phyloP scores from a whole-genome alignment of 92 coral and sea anemone genomes.

The Phenganax subtilis region DNA sequence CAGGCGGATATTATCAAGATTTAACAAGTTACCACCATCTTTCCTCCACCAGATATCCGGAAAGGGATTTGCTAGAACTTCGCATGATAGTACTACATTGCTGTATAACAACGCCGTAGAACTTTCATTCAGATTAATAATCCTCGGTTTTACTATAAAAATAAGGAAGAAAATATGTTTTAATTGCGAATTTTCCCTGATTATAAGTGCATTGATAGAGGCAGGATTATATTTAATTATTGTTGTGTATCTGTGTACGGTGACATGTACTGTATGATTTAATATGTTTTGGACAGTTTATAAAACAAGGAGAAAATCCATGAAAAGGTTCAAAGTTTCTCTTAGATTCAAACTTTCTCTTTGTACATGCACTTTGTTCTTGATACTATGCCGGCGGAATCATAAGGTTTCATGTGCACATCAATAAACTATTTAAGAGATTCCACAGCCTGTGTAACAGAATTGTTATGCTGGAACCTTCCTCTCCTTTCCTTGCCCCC shows the following conservation, averaged over 20 bases:
- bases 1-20: neutral
- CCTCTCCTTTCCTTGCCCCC: too few relatives aligned
- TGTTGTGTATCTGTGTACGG: neutral
- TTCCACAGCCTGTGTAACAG: too few relatives aligned
- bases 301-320: too few relatives aligned
- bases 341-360: too few relatives aligned
- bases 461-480: too few relatives aligned
- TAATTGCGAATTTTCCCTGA: neutral
- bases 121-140: neutral
- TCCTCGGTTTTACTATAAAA: conserved; percentile 33
- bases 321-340: too few relatives aligned
- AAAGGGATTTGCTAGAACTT: conserved; percentile 43
- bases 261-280: too few relatives aligned
- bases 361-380: too few relatives aligned
- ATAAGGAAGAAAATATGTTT: neutral
- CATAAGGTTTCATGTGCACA: too few relatives aligned
- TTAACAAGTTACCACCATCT: neutral
- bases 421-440: too few relatives aligned
- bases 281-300: too few relatives aligned
- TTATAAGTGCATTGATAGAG: neutral
- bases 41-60: conserved; percentile 43
- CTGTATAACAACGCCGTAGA: neutral
- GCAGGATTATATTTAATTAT: neutral
- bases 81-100: conserved; percentile 32
- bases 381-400: too few relatives aligned